These are phyloP conservation scores for Xanthorhoe spadicearia DNA, from an alignment of 2,888 invertebrate genomes.

Conservation along the genomic window DNA sequence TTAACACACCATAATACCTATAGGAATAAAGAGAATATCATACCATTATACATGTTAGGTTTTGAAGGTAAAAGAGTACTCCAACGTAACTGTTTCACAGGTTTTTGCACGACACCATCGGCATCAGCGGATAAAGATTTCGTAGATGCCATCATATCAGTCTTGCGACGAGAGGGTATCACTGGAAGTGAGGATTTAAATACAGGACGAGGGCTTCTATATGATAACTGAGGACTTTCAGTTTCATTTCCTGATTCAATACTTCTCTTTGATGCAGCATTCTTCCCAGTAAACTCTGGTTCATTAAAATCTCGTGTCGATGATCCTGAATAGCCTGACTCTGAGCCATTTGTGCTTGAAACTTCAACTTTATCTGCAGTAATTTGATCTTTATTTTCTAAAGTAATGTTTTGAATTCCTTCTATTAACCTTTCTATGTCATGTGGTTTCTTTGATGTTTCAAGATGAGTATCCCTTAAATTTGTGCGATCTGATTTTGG, in stretches of 20 bases:
- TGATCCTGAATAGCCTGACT: constrained; percentile 65
- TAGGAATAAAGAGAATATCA: neutral
- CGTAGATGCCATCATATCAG: constrained; percentile 52
- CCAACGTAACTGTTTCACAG: constrained; percentile 65
- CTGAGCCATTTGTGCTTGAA: constrained; percentile 61
- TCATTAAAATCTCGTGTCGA: constrained; percentile 56
- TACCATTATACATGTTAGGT: constrained; percentile 53
- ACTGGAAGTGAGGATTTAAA: constrained; percentile 60
- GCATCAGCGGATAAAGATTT: constrained; percentile 57
- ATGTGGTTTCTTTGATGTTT: constrained; percentile 38
- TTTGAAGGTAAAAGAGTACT: constrained; percentile 63
- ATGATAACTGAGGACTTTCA: constrained; percentile 38
- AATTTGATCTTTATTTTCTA: constrained; percentile 47
- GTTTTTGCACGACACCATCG: constrained; percentile 49
- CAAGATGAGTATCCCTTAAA: constrained; percentile 5
- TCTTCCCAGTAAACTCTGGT: constrained; percentile 44
- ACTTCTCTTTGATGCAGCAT: constrained; percentile 35
- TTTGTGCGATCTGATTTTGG: constrained; percentile 49
- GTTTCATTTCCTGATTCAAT: constrained; percentile 37
- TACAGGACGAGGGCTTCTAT: constrained; percentile 39
- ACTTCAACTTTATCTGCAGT: constrained; percentile 54
- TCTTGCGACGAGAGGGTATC: constrained; percentile 49
- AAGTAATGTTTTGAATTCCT: constrained; percentile 48
- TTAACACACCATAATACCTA: constrained; percentile 3
- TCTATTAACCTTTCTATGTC: constrained; percentile 45